A percentile compares a stretch with the other conserved stretches of the same genome.
Evolutionary conservation across 2,888 invertebrate species (phyloP).

Genomic region (Lasioglossum villosulum): DNA sequence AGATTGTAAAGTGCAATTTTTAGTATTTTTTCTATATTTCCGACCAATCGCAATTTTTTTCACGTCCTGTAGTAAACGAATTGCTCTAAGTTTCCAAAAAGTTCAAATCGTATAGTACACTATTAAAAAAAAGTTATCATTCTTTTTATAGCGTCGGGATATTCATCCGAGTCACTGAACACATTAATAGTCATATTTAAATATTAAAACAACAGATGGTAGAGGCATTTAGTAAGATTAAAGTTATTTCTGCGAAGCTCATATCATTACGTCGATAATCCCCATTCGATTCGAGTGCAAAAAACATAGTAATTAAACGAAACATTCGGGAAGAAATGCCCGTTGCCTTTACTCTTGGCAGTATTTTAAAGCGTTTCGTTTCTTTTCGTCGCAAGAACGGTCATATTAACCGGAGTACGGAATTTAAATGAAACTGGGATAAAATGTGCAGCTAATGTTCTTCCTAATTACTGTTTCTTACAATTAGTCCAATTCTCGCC

Average conservation of each 20-base stretch:
- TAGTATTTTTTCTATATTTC: no score
- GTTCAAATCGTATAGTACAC: no score
- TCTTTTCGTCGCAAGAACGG: conserved; percentile 33
- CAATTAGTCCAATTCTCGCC: conserved; percentile 46
- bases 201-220: neutral
- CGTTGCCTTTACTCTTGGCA: neutral
- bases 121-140: no score
- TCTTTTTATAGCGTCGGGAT: no score
- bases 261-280: neutral
- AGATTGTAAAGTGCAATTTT: no score
- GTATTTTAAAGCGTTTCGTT: conserved; percentile 1
- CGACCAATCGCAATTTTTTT: no score
- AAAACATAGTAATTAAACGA: neutral
- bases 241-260: neutral
- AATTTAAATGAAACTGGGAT: conserved; percentile 44
- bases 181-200: neutral
- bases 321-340: neutral
- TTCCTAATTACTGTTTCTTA: conserved; percentile 63
- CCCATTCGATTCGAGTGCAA: neutral
- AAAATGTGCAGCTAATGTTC: conserved; percentile 60
- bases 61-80: no score
- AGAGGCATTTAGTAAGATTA: neutral
- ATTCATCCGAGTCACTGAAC: no score
- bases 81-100: no score
- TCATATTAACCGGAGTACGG: conserved; percentile 30